Evolutionary conservation across 2,113 vertebrate species (phyloP).

Genomic region (Raja brachyura): DNA sequence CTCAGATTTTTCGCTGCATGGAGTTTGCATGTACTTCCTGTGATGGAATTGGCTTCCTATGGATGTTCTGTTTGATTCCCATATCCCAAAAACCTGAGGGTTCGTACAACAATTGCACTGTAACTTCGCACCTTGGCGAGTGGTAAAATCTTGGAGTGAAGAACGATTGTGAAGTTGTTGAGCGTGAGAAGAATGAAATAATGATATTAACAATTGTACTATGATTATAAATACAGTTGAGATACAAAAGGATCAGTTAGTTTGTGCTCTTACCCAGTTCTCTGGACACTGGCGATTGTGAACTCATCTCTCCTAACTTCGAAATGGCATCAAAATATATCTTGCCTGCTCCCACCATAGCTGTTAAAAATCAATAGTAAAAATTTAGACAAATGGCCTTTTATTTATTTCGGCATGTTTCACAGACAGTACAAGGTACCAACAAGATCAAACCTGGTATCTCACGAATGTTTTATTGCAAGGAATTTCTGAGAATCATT

Average conservation of each 20-base stretch:
- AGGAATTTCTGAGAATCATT: neutral
- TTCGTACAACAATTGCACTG: no score
- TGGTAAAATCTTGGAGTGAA: no score
- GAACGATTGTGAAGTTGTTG: no score
- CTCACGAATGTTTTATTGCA: neutral
- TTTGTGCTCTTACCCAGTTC: conserved; percentile 75
- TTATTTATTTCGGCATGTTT: neutral
- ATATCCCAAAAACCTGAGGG: no score
- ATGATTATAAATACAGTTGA: neutral
- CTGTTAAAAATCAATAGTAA: conserved; percentile 51
- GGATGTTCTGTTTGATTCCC: no score
- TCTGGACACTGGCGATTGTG: conserved; percentile 81
- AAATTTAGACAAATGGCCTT: neutral
- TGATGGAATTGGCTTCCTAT: no score
- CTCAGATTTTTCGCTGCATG: no score
- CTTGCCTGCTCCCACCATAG: conserved; percentile 83
- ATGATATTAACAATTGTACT: no score
- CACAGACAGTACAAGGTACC: neutral
- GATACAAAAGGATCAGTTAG: neutral
- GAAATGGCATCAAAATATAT: conserved; percentile 85
- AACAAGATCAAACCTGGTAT: neutral
- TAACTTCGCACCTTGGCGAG: no score
- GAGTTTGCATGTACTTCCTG: no score
- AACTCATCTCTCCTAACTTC: conserved; percentile 83
- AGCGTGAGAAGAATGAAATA: no score